A percentile compares a stretch with the other conserved stretches of the same genome.
Conservation (phyloP, 2,797 vertebrate genomes). For the Centropyge bicolor region DNA sequence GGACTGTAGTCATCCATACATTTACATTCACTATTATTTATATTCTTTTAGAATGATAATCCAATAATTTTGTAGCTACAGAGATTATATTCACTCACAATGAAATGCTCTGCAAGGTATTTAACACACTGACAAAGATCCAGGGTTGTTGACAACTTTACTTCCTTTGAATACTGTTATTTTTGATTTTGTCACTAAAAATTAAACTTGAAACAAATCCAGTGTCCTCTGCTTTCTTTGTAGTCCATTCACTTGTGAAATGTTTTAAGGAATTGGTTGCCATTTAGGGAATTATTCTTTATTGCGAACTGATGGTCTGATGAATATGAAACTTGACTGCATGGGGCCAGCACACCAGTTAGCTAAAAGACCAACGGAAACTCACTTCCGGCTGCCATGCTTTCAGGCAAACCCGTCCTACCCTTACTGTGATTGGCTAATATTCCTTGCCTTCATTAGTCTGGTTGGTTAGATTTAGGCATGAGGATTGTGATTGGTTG, state of each 20-base stretch:
- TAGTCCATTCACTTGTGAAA: conserved; percentile 26
- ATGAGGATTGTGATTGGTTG: too few relatives aligned
- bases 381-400: too few relatives aligned
- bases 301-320: too few relatives aligned
- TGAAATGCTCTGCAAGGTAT: conserved; percentile 65
- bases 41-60: conserved; percentile 62
- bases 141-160: conserved; percentile 74
- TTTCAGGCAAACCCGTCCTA: too few relatives aligned
- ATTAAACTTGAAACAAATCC: conserved; percentile 70
- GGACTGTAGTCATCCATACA: conserved; percentile 50
- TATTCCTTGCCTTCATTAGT: too few relatives aligned
- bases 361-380: not conserved
- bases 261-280: not conserved
- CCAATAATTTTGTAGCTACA: conserved; percentile 75
- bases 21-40: conserved; percentile 61
- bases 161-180: conserved; percentile 75
- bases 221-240: conserved; percentile 62
- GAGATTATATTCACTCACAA: conserved; percentile 71
- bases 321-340: too few relatives aligned
- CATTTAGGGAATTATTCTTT: not conserved
- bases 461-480: too few relatives aligned
- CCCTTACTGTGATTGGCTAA: too few relatives aligned
- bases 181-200: conserved; percentile 81
- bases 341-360: too few relatives aligned
- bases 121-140: conserved; percentile 66